Conservation (phyloP, 2,113 vertebrate species). For the Cyprinus carpio region DNA sequence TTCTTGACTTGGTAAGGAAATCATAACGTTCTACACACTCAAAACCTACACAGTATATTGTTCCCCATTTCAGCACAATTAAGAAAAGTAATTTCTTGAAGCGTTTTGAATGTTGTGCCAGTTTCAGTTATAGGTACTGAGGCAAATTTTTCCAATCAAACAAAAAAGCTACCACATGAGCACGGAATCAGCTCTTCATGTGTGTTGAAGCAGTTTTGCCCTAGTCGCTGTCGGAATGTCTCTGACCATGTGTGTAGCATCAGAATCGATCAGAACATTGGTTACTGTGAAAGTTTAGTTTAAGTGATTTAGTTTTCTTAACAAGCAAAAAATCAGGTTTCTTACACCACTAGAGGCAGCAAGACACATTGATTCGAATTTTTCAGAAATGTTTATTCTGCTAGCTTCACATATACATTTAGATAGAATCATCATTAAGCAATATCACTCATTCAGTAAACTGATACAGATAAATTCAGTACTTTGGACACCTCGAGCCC, state of each 20-base stretch:
- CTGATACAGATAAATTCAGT: neutral
- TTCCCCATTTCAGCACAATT: too few species aligned
- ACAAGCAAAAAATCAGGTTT: neutral
- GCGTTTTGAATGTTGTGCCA: too few species aligned
- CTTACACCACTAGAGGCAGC: neutral
- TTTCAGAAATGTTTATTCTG: neutral
- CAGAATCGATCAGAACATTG: neutral
- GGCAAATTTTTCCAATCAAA: too few species aligned
- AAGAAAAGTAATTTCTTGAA: too few species aligned
- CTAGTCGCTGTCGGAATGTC: too few species aligned
- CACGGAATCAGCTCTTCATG: too few species aligned
- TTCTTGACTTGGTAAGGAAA: too few species aligned
- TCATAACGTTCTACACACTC: too few species aligned
- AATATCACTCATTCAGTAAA: neutral
- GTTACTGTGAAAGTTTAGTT: neutral
- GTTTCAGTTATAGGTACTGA: too few species aligned
- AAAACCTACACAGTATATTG: too few species aligned
- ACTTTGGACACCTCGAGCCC: neutral
- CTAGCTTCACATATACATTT: neutral
- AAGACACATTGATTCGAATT: neutral
- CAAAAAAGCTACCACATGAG: too few species aligned
- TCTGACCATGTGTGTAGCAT: neutral
- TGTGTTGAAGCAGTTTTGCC: too few species aligned
- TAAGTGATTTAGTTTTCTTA: neutral
- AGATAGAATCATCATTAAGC: neutral